Base-by-base conservation (phyloP, 2,113 vertebrate genomes). In the Atlantisia rogersi region DNA sequence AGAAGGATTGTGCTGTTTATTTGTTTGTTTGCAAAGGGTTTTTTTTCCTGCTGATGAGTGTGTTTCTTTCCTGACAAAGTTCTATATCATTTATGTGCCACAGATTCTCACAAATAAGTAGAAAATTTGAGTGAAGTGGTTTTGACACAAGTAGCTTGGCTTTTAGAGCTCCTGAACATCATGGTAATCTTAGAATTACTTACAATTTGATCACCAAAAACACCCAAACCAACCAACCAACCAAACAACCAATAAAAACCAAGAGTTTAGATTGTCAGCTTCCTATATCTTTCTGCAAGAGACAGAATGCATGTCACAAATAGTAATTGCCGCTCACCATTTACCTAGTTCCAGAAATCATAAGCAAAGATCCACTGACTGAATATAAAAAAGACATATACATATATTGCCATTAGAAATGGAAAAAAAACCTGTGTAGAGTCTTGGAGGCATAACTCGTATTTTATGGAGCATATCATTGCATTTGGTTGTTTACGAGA, bases 381-480 rank as follows among this genome's bases (percentile, higher is more conserved):
- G 40, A 79, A 82, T 81, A 64, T 29, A 64, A 92, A 82, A 76
- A 48, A 13, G 14, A 44, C 11, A 42, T 20, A 11, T 58, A 46
- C 13, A 15, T 17, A 7, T 46, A 35, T 71, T 83, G 35, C 26
- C n/a, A 88, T 48, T 71, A 91, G 65, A 90, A 87, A 78, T 13
- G 0, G 64, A 90, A 96, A 82, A 96, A 82, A 31, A 90, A 77
- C 53, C 39, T 76, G 25, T 53, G 48, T 8, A 82, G 53, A 88
- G 20, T 63, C 77, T 96, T 88, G 46, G 60, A 83, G 46, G 59
- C 7, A 59, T 58, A 89, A 83, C 40, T 76, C 20, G 3, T 70
- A 88, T 81, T 90, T 94, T 79, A 92, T 90, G 35, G 55, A 95
- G 65, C 84, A 73, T 52, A 79, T 91, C 53, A 78, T 65, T 93